Evolutionary conservation across 2,797 vertebrate species (phyloP).

Genomic region (Denticeps clupeoides): DNA sequence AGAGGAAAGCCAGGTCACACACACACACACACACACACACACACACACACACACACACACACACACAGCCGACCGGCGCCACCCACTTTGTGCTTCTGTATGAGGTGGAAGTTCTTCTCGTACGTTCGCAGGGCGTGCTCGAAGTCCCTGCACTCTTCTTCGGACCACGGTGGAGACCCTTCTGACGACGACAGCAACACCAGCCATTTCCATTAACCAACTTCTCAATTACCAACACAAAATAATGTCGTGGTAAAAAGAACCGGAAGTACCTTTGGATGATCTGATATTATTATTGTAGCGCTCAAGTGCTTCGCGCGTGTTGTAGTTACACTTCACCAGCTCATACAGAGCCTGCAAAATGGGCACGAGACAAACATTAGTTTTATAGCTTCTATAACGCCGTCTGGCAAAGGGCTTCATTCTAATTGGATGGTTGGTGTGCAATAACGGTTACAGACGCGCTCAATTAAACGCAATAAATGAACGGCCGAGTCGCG

Average conservation of each 20-base stretch:
- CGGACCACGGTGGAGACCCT: constrained; percentile 85
- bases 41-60: background rate
- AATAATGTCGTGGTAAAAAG: too few species aligned
- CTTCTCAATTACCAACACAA: too few species aligned
- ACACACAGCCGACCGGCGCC: background rate
- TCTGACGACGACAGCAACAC: too few species aligned
- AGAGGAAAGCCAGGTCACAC: background rate
- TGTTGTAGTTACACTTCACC: constrained; percentile 80
- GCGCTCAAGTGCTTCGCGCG: constrained; percentile 76
- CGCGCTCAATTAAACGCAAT: too few species aligned
- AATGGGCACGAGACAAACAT: constrained; percentile 7
- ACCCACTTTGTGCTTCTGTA: constrained; percentile 95
- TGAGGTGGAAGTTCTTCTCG: constrained; percentile 96
- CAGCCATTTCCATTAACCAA: too few species aligned
- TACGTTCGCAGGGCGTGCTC: constrained; percentile 92
- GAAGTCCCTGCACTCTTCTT: constrained; percentile 95
- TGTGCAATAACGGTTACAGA: too few species aligned
- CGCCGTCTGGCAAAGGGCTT: too few species aligned
- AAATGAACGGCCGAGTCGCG: too few species aligned
- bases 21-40: background rate
- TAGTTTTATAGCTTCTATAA: too few species aligned
- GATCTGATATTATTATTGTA: constrained; percentile 73
- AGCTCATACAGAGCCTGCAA: constrained; percentile 84
- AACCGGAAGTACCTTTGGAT: constrained; percentile 84
- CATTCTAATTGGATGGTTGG: too few species aligned